Base-by-base conservation (phyloP, 2,888 invertebrate species). In the Xylophagus ater region DNA sequence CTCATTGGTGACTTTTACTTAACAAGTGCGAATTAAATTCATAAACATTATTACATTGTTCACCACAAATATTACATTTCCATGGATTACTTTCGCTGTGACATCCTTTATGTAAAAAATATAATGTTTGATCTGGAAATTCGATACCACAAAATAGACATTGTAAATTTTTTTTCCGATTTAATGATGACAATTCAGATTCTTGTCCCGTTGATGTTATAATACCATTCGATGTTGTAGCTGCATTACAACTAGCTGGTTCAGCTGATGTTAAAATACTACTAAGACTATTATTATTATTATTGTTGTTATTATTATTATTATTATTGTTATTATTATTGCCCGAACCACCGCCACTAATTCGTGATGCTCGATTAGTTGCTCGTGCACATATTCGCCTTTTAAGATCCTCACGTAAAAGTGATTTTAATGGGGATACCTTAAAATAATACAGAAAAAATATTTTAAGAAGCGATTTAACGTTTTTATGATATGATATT, bases 1-100 rank as follows among this genome's bases (percentile, higher is more conserved):
- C 36, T 50, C 32, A 79, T 73, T 90, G 88, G 68, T 90, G 90
- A 66, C 87, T 88, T 68, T 89, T 89, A 68, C 90, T 90, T 52
- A 92, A 72, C 61, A 92, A 74, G 74, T 93, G 92, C 53, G 90
- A 88, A 72, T 93, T 92, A 72, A 96, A 96, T 66, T 94, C 92
- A 68, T 94, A 94, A 39, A 93, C 85, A 60, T 93, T 90, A 65
- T 82, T 83, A 66, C 90, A 90, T 60, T 86, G 83, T 64, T 90
- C 88, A 34, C 94, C 94, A 65, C 96, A 97, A 52, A 96, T 88
- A 69, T 96, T 96, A 67, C 94, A 94, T 68, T 92, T 92, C 76
- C 76, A 96, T 1, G 96, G 94, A 68, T 94, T 93, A 50, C 88
- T 85, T 60, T 92, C 90, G 52, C 93, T 93, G 69, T 97, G 96